phyloP scores from a whole-genome alignment of 2,888 invertebrate genomes.

The Calameuta filiformis region DNA sequence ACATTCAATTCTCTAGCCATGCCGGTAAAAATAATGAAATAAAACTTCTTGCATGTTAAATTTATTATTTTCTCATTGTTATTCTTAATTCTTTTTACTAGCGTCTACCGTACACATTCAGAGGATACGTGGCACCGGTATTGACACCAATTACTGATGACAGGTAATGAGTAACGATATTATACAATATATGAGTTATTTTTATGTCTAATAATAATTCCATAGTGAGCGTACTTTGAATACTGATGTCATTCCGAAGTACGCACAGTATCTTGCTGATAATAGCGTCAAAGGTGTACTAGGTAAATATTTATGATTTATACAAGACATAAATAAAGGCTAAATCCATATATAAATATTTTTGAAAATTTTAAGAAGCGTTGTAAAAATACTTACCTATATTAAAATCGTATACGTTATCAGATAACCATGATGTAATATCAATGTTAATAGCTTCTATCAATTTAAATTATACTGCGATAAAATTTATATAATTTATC shows the following conservation, averaged over 20 bases:
- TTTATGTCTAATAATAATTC: not conserved
- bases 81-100: not conserved
- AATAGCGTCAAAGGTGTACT: conserved; percentile 76
- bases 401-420: not conserved
- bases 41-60: not conserved
- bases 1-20: not conserved
- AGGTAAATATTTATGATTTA: conserved; percentile 65
- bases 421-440: not conserved
- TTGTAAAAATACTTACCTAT: not conserved
- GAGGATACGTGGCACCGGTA: not conserved
- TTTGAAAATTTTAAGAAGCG: not conserved
- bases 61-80: not conserved
- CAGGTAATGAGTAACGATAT: not conserved
- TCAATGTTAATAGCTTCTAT: not conserved
- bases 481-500: not conserved
- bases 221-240: conserved; percentile 35
- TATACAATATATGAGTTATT: not conserved
- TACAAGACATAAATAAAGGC: too few relatives aligned
- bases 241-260: conserved; percentile 69
- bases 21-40: not conserved
- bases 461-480: too few relatives aligned
- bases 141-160: not conserved
- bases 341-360: too few relatives aligned
- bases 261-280: conserved; percentile 74
- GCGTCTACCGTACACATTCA: not conserved